These are phyloP conservation scores for Plutomurus gul DNA, from an alignment of 1,140 invertebrate species.

Conservation along the genomic window DNA sequence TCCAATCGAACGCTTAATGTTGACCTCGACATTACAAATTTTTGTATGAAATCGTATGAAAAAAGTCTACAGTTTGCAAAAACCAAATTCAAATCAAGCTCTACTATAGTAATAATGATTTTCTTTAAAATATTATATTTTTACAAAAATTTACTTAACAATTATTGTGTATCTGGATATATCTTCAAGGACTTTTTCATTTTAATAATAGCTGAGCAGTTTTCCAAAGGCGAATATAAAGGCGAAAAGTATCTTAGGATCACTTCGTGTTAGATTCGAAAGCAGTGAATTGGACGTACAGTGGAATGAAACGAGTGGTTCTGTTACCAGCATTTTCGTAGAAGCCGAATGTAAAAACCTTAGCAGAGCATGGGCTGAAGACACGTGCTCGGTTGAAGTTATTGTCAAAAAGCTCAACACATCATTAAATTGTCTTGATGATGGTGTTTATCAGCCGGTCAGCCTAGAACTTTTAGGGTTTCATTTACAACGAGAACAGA, in stretches of 20 bases:
- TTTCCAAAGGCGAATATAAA: constrained; percentile 9
- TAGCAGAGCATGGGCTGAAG: constrained; percentile 35
- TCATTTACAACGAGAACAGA: constrained; percentile 42
- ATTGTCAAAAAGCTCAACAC: constrained; percentile 46
- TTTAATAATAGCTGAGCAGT: constrained; percentile 42
- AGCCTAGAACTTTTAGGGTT: constrained; percentile 46
- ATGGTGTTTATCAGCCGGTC: constrained; percentile 42
- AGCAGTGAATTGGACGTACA: constrained; percentile 45
- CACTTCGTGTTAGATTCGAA: constrained; percentile 43
- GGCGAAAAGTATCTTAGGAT: constrained; percentile 42
- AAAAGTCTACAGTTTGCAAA: constrained; percentile 47
- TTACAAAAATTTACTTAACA: background rate
- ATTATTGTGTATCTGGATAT: background rate
- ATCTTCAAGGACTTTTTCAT: too few species aligned
- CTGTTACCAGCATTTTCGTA: constrained; percentile 38
- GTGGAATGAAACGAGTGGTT: constrained; percentile 47
- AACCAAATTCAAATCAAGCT: constrained; percentile 46
- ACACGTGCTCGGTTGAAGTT: constrained; percentile 44
- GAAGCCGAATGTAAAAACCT: constrained; percentile 47
- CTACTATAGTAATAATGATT: constrained; percentile 36
- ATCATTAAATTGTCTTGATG: constrained; percentile 35
- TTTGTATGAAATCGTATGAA: constrained; percentile 45
- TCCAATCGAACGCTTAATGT: constrained; percentile 42
- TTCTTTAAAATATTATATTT: background rate
- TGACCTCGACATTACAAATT: constrained; percentile 51